These are phyloP conservation scores for Chauna torquata DNA, from an alignment of 2,113 vertebrate species.

Conservation along the genomic window DNA sequence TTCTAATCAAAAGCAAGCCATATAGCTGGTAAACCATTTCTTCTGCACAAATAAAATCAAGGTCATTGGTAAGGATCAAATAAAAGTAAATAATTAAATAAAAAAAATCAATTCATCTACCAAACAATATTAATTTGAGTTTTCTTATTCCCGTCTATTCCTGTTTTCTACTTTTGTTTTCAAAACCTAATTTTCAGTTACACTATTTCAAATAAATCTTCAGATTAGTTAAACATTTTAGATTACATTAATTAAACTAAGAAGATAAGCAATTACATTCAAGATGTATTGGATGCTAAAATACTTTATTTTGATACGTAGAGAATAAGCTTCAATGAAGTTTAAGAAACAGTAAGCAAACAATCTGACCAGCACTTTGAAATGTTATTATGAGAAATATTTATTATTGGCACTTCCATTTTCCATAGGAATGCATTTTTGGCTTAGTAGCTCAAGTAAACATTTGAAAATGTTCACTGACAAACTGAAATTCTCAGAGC, in stretches of 20 bases:
- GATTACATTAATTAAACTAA: conserved; percentile 42
- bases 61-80: conserved; percentile 13
- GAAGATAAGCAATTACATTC: background rate
- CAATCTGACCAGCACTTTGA: background rate
- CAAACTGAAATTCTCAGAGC: conserved; percentile 15
- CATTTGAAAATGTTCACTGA: background rate
- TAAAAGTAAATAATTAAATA: conserved; percentile 19
- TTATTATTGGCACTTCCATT: background rate
- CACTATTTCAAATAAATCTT: conserved; percentile 27
- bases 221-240: conserved; percentile 19
- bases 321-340: background rate
- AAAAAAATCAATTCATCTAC: conserved; percentile 51
- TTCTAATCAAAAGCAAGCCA: background rate
- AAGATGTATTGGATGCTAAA: background rate
- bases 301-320: background rate
- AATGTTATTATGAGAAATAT: background rate
- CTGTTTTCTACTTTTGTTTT: conserved; percentile 27
- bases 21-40: background rate
- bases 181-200: conserved; percentile 40
- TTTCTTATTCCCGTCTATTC: conserved; percentile 46
- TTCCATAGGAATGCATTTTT: background rate
- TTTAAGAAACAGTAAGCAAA: background rate
- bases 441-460: background rate
- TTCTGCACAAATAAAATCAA: conserved; percentile 9
- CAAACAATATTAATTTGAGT: conserved; percentile 24